Evolutionary conservation across 2,888 invertebrate genomes (phyloP).

Genomic region (Athalia cordata): DNA sequence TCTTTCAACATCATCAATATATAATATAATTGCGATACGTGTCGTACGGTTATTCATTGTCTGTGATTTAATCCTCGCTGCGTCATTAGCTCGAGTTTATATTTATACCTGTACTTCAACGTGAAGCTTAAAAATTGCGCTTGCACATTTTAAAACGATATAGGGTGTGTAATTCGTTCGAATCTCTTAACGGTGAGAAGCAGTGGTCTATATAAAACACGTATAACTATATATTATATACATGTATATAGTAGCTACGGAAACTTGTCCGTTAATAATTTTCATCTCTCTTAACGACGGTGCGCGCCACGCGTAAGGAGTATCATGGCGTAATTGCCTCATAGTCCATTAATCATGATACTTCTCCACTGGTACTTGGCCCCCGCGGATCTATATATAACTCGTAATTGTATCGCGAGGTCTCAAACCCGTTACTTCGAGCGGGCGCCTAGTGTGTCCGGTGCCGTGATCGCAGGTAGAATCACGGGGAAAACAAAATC

Average conservation of each 20-base stretch:
- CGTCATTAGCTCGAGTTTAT: too few relatives aligned
- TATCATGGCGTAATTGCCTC: conserved; percentile 63
- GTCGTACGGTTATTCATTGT: too few relatives aligned
- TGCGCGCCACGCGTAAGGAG: conserved; percentile 41
- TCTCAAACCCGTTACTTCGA: conserved; percentile 39
- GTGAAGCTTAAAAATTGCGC: too few relatives aligned
- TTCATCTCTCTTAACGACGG: conserved; percentile 33
- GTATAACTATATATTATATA: too few relatives aligned
- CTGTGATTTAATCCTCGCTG: too few relatives aligned
- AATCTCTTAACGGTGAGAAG: conserved; percentile 20
- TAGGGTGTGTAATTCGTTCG: background rate
- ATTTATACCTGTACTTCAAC: too few relatives aligned
- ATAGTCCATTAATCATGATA: conserved; percentile 66
- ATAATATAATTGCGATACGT: too few relatives aligned
- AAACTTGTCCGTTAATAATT: conserved; percentile 33
- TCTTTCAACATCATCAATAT: too few relatives aligned
- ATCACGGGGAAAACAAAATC: background rate
- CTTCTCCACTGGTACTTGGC: conserved; percentile 50
- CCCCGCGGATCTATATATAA: conserved; percentile 42
- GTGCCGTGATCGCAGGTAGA: conserved; percentile 10
- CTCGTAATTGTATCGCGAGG: conserved; percentile 42
- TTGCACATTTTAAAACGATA: background rate
- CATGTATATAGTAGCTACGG: background rate
- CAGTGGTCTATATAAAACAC: background rate
- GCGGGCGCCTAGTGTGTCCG: conserved; percentile 15